Percentiles rank a stretch among this genome's conserved stretches.
These are phyloP conservation scores for Centrocercus urophasianus DNA, from an alignment of 2,113 vertebrate genomes.

Conservation along the genomic window DNA sequence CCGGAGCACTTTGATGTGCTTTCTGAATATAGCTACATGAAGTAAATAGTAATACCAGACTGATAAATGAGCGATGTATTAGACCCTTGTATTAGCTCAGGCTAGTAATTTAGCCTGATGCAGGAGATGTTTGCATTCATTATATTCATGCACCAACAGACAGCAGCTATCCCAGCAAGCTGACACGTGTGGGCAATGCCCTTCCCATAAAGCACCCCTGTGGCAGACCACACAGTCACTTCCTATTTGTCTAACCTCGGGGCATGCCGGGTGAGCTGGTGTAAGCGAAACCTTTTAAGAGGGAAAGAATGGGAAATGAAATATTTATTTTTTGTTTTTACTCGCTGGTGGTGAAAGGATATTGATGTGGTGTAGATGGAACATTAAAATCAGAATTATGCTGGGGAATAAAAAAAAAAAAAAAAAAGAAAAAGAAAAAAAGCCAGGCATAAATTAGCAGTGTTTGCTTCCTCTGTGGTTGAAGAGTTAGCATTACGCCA, in stretches of 20 bases:
- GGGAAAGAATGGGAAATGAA: constrained; percentile 18
- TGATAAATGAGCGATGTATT: constrained; percentile 74
- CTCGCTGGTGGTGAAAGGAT: background rate
- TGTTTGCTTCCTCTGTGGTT: constrained; percentile 13
- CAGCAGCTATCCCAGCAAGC: constrained; percentile 44
- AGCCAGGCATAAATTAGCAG: constrained; percentile 40
- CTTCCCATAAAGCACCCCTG: constrained; percentile 14
- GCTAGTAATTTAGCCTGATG: constrained; percentile 68
- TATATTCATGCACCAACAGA: constrained; percentile 44
- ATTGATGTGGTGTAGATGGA: constrained; percentile 34
- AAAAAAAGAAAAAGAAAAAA: background rate
- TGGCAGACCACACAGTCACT: constrained; percentile 26
- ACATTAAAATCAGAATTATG: constrained; percentile 62
- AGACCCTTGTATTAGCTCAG: constrained; percentile 61
- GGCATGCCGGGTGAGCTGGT: background rate
- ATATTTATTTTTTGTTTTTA: constrained; percentile 47
- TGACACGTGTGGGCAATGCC: constrained; percentile 19
- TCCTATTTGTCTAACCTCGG: constrained; percentile 41
- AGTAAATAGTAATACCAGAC: constrained; percentile 63
- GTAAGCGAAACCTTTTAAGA: constrained; percentile 7
- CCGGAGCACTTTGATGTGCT: constrained; percentile 53
- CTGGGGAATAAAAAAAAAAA: background rate
- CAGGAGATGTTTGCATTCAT: constrained; percentile 50
- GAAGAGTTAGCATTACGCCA: background rate
- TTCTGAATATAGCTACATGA: constrained; percentile 64